Percentiles rank a stretch among this genome's conserved stretches.
phyloP scores from a whole-genome alignment of 2,113 vertebrate genomes.

The Silurus asotus region DNA sequence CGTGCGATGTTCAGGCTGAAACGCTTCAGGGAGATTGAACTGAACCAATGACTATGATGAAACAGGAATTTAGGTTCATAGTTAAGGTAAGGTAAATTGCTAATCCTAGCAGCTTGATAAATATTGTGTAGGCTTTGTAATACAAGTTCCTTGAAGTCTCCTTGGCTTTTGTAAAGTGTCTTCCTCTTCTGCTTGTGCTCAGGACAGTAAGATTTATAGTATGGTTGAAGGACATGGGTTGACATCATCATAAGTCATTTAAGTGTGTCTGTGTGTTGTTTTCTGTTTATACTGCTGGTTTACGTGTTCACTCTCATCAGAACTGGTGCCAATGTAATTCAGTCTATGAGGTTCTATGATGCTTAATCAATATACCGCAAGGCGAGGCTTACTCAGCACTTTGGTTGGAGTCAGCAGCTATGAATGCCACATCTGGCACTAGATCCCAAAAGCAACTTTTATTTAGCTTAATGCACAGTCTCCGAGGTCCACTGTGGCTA shows the following conservation, averaged over 20 bases:
- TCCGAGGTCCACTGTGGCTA: neutral
- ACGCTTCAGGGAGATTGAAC: constrained; percentile 32
- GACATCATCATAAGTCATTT: neutral
- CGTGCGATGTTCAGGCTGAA: constrained; percentile 31
- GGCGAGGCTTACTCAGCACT: constrained; percentile 52
- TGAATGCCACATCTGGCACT: constrained; percentile 39
- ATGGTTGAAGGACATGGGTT: constrained; percentile 30
- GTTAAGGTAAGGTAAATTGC: constrained; percentile 45
- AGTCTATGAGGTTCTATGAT: constrained; percentile 60
- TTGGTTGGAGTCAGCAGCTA: constrained; percentile 24
- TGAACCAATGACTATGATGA: constrained; percentile 39
- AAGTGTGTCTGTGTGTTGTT: constrained; percentile 24
- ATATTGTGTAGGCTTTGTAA: neutral
- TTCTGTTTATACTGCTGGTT: constrained; percentile 22
- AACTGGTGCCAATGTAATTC: constrained; percentile 47
- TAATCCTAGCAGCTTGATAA: neutral
- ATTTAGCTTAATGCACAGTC: constrained; percentile 18
- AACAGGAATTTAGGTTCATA: constrained; percentile 23
- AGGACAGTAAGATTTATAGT: neutral
- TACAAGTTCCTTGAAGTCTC: constrained; percentile 32
- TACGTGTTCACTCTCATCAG: constrained; percentile 35
- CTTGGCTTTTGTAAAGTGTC: neutral
- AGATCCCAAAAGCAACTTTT: constrained; percentile 37
- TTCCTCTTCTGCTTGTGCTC: neutral
- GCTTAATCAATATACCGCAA: constrained; percentile 64